A percentile compares a stretch with the other conserved stretches of the same genome.
Conservation (phyloP, 2,888 invertebrate species). For the Homarus gammarus region DNA sequence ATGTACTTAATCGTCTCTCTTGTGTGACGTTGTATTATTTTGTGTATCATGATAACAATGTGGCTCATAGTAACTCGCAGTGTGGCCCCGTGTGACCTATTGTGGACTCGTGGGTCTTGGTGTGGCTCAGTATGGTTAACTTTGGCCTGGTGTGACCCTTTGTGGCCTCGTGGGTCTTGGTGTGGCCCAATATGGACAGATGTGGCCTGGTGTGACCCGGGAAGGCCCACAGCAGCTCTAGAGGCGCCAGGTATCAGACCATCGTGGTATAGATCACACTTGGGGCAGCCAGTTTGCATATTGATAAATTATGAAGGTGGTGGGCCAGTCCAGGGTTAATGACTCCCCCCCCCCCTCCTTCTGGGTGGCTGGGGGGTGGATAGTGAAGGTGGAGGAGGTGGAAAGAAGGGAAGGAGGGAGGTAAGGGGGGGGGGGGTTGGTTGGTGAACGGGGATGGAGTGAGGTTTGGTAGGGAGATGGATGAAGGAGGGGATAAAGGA, state of each 20-base stretch:
- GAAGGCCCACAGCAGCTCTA: not conserved
- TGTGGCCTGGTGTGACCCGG: not conserved
- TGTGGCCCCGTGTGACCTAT: not conserved
- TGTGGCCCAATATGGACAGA: not conserved
- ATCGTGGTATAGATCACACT: slow-evolving; percentile 45
- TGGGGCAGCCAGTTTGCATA: slow-evolving; percentile 41
- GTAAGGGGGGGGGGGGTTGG: not conserved
- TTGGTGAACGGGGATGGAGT: not conserved
- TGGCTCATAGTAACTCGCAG: too few relatives aligned
- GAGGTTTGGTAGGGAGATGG: not conserved
- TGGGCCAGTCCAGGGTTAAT: slow-evolving; percentile 15
- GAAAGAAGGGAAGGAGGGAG: not conserved
- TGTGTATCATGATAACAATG: too few relatives aligned
- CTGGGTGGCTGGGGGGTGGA: too few relatives aligned
- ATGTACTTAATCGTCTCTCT: too few relatives aligned
- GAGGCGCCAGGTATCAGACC: slow-evolving; percentile 5
- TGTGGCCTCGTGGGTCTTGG: not conserved
- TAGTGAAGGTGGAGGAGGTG: not conserved
- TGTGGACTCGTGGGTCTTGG: not conserved
- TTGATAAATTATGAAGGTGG: slow-evolving; percentile 41
- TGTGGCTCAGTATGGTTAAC: not conserved
- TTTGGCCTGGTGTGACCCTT: not conserved
- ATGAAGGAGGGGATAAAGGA: not conserved
- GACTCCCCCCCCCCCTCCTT: too few relatives aligned
- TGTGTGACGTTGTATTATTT: too few relatives aligned